Conservation (phyloP, 53 echinoderm and acorn worm species). For the Echinometra lucunter region DNA sequence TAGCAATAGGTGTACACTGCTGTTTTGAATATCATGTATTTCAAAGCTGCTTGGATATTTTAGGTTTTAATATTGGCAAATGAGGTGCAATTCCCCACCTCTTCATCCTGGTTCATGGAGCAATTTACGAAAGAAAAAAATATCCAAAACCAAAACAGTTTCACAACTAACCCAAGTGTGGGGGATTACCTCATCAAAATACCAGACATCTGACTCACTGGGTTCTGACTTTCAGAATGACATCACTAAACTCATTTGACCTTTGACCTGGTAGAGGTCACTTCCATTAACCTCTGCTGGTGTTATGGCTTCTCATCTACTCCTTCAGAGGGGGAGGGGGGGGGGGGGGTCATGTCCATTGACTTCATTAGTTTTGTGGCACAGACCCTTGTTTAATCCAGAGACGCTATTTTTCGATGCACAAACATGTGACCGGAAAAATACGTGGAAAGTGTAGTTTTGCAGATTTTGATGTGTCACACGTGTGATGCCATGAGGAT, state of each 20-base stretch:
- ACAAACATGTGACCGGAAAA: too few relatives aligned
- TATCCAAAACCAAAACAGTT: not conserved
- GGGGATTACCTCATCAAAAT: slow-evolving; percentile 48
- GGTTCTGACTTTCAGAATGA: not conserved
- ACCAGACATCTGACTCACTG: not conserved
- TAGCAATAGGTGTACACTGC: too few relatives aligned
- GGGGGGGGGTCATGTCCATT: not conserved
- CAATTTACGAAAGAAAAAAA: not conserved
- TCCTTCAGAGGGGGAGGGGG: too few relatives aligned
- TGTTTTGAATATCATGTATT: too few relatives aligned
- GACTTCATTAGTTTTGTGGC: not conserved
- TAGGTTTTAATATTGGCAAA: too few relatives aligned
- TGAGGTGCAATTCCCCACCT: too few relatives aligned
- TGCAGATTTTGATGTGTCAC: too few relatives aligned
- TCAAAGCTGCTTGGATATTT: too few relatives aligned
- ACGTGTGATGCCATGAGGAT: too few relatives aligned
- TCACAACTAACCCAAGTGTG: slow-evolving; percentile 32
- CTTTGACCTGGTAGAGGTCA: not conserved
- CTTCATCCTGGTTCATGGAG: not conserved
- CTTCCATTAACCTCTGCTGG: not conserved
- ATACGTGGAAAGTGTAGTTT: too few relatives aligned
- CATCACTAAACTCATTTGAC: slow-evolving; percentile 35
- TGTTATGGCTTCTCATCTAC: not conserved
- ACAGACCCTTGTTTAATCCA: not conserved
- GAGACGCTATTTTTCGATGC: too few relatives aligned